Percentiles rank a stretch among this genome's conserved stretches.
phyloP scores from a whole-genome alignment of 2,113 vertebrate genomes.

The Spilogale gracilis region DNA sequence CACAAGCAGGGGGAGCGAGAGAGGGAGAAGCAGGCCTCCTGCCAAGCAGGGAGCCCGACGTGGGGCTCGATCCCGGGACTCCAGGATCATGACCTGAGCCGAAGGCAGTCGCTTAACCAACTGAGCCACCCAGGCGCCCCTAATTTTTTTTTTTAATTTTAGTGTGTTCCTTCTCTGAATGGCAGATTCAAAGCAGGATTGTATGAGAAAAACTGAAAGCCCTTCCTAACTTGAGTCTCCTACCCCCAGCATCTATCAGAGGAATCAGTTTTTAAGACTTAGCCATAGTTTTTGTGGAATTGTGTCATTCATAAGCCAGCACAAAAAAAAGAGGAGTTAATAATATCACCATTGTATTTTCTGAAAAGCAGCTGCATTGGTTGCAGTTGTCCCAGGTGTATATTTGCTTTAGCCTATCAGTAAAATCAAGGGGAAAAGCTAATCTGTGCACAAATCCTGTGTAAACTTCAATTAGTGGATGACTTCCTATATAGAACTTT shows the following conservation, averaged over 20 bases:
- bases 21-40: too few species aligned
- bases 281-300: not conserved
- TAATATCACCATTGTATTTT: constrained; percentile 3
- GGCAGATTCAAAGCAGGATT: not conserved
- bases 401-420: constrained; percentile 1
- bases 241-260: not conserved
- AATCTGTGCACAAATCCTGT: not conserved
- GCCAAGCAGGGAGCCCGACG: too few species aligned
- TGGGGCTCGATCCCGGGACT: too few species aligned
- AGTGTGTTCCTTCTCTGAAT: not conserved
- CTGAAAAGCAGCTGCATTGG: not conserved
- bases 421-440: constrained; percentile 29
- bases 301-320: not conserved
- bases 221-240: not conserved
- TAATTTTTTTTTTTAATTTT: not conserved
- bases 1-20: too few species aligned
- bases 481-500: not conserved
- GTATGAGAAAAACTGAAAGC: constrained; percentile 43
- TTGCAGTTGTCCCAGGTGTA: not conserved
- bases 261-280: constrained; percentile 33
- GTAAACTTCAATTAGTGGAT: not conserved
- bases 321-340: not conserved
- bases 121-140: too few species aligned
- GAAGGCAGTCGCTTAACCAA: too few species aligned
- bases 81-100: too few species aligned